These are phyloP conservation scores for Orgyia antiqua DNA, from an alignment of 2,888 invertebrate genomes.

Conservation along the genomic window DNA sequence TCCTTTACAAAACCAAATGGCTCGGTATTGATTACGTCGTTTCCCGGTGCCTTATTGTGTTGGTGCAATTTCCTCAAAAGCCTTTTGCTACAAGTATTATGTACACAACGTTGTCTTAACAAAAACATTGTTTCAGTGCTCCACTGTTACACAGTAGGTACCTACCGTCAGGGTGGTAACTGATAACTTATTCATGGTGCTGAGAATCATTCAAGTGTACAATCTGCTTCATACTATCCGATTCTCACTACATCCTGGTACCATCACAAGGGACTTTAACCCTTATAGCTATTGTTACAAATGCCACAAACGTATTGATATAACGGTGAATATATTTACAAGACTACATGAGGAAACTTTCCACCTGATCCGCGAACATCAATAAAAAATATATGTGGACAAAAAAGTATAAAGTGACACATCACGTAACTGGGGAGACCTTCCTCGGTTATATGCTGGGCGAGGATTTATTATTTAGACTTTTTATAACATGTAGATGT, in stretches of 20 bases:
- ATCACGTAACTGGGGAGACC: too few species aligned
- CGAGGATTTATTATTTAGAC: not conserved
- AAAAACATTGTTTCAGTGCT: constrained; percentile 28
- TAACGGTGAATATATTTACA: constrained; percentile 22
- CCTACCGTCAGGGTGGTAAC: constrained; percentile 30
- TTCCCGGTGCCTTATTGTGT: constrained; percentile 22
- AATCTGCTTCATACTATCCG: constrained; percentile 37
- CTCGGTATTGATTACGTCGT: constrained; percentile 25
- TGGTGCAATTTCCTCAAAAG: constrained; percentile 25
- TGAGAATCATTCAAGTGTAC: constrained; percentile 39
- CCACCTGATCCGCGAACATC: constrained; percentile 42
- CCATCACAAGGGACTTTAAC: constrained; percentile 13
- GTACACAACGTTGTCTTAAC: constrained; percentile 26
- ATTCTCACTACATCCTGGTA: constrained; percentile 20
- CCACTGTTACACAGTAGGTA: constrained; percentile 2
- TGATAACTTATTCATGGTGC: constrained; percentile 43
- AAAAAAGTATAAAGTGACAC: constrained; percentile 35
- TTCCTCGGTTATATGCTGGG: constrained; percentile 2
- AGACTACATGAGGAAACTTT: constrained; percentile 25
- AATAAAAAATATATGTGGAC: constrained; percentile 35
- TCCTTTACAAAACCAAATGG: constrained; percentile 11
- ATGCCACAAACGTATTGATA: constrained; percentile 13
- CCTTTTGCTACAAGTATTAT: constrained; percentile 16
- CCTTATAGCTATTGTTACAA: constrained; percentile 16
- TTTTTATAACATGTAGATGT: too few species aligned